Conservation (phyloP, 2,888 invertebrate species). For the Osmoderma eremita region DNA sequence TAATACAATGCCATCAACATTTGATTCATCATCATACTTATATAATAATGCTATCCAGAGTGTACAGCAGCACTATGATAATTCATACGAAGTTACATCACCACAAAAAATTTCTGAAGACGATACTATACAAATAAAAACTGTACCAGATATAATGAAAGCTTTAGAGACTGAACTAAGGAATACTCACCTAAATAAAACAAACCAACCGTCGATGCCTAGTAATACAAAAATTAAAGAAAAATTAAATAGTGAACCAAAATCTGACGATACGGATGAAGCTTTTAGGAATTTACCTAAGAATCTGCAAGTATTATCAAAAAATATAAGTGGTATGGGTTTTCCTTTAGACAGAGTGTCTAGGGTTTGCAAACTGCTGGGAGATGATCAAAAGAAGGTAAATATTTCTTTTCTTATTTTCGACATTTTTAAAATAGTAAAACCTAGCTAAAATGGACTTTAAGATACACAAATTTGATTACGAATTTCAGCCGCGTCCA, state of each 20-base stretch:
- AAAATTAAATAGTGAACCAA: slow-evolving; percentile 43
- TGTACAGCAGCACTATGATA: slow-evolving; percentile 15
- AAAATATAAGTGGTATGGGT: slow-evolving; percentile 86
- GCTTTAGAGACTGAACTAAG: slow-evolving; percentile 76
- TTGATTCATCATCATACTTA: slow-evolving; percentile 23
- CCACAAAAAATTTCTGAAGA: slow-evolving; percentile 38
- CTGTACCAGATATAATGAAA: slow-evolving; percentile 80
- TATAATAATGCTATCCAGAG: slow-evolving; percentile 19
- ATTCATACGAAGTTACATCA: slow-evolving; percentile 15
- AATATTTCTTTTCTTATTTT: no score
- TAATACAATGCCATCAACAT: slow-evolving; percentile 37
- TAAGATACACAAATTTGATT: no score
- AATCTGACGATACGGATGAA: slow-evolving; percentile 56
- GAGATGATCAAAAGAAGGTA: slow-evolving; percentile 88
- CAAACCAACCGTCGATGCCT: slow-evolving; percentile 13
- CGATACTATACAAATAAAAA: slow-evolving; percentile 58
- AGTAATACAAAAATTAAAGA: slow-evolving; percentile 32
- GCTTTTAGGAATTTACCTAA: slow-evolving; percentile 64
- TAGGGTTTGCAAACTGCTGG: slow-evolving; percentile 80
- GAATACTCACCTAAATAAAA: slow-evolving; percentile 55
- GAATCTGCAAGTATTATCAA: slow-evolving; percentile 74
- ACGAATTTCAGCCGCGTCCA: no score
- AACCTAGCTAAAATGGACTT: no score
- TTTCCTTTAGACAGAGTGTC: slow-evolving; percentile 84
- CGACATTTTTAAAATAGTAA: no score